A percentile compares a stretch with the other conserved stretches of the same genome.
Evolutionary conservation across 2,888 invertebrate genomes (phyloP).

Genomic region (Cantharis flavilabris): DNA sequence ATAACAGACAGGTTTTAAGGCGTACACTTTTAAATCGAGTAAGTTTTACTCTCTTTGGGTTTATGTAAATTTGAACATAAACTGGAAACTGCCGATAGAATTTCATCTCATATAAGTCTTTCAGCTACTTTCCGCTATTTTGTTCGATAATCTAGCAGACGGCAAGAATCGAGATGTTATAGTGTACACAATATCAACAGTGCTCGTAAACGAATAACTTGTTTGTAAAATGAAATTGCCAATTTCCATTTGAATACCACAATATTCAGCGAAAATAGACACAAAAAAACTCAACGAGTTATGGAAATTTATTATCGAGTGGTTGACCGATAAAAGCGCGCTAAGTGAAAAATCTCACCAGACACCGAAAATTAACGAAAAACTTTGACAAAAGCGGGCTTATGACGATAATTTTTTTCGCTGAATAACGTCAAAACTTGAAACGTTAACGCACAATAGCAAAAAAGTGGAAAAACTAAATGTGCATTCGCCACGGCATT

Average conservation of each 20-base stretch:
- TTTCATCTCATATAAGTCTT: slow-evolving; percentile 29
- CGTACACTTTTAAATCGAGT: slow-evolving; percentile 19
- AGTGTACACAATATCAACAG: slow-evolving; percentile 47
- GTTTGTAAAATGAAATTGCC: slow-evolving; percentile 50
- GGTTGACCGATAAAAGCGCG: slow-evolving; percentile 5
- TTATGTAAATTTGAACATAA: slow-evolving; percentile 29
- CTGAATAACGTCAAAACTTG: not conserved
- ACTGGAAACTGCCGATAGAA: slow-evolving; percentile 29
- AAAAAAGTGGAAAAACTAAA: slow-evolving; percentile 17
- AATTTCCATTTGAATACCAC: slow-evolving; percentile 45
- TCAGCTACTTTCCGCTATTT: slow-evolving; percentile 30
- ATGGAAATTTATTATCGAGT: slow-evolving; percentile 10
- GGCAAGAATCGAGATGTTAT: slow-evolving; percentile 35
- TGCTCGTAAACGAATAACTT: slow-evolving; percentile 46
- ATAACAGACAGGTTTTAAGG: slow-evolving; percentile 9
- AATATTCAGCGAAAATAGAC: slow-evolving; percentile 31
- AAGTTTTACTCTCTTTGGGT: slow-evolving; percentile 25
- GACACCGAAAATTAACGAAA: not conserved
- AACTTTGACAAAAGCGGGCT: not conserved
- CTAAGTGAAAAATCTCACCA: not conserved
- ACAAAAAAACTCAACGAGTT: slow-evolving; percentile 12
- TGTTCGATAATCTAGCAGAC: slow-evolving; percentile 30
- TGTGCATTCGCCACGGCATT: slow-evolving; percentile 19
- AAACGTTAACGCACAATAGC: slow-evolving; percentile 21
- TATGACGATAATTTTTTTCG: not conserved